These are phyloP conservation scores for Acestrorhynchus altus DNA, from an alignment of 2,797 vertebrate species.

Conservation along the genomic window DNA sequence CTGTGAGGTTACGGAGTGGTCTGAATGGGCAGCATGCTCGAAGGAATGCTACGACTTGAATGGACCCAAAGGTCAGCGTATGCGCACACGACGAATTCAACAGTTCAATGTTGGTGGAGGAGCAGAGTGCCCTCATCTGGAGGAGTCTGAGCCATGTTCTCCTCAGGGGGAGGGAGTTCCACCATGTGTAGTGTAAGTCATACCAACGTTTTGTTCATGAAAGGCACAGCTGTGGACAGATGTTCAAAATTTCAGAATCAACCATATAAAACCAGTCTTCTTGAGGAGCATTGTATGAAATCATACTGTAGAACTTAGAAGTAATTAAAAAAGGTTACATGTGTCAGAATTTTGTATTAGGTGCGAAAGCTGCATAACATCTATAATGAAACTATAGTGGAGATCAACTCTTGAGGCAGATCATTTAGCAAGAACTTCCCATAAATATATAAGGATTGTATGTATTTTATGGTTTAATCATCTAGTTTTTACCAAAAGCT, in stretches of 20 bases:
- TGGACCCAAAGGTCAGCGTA: slow-evolving; percentile 81
- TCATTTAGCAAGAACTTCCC: too few species aligned
- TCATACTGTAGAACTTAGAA: too few species aligned
- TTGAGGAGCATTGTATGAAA: background rate
- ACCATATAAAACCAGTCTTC: too few species aligned
- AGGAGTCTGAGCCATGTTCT: slow-evolving; percentile 86
- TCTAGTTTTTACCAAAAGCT: too few species aligned
- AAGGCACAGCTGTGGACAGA: background rate
- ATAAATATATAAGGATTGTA: too few species aligned
- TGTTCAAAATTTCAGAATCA: background rate
- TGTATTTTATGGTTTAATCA: too few species aligned
- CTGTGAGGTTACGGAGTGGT: slow-evolving; percentile 92
- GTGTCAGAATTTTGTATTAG: too few species aligned
- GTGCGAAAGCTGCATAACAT: too few species aligned
- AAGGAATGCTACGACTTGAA: slow-evolving; percentile 86
- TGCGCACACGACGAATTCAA: slow-evolving; percentile 82
- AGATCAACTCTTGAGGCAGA: too few species aligned
- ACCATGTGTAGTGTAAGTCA: slow-evolving; percentile 88
- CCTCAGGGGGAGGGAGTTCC: slow-evolving; percentile 80
- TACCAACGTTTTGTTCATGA: background rate
- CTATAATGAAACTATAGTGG: too few species aligned
- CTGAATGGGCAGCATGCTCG: slow-evolving; percentile 90
- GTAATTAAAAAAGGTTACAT: too few species aligned
- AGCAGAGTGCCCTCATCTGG: slow-evolving; percentile 84
- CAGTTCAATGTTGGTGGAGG: slow-evolving; percentile 88